These are phyloP conservation scores for Schizaphis graminum DNA, from an alignment of 2,888 invertebrate species.

Conservation along the genomic window DNA sequence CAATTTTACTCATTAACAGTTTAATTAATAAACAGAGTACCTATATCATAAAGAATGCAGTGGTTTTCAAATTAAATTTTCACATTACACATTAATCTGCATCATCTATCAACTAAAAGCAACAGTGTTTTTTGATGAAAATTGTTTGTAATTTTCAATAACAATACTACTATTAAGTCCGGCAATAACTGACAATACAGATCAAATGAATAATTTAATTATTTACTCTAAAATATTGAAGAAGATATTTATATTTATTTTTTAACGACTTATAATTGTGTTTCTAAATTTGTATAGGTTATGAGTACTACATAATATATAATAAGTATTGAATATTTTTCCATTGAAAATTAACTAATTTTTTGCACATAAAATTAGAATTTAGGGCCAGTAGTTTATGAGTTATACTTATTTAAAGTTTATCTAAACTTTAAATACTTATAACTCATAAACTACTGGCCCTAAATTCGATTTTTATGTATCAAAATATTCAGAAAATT, in stretches of 20 bases:
- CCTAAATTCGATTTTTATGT: too few relatives aligned
- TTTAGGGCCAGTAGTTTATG: too few relatives aligned
- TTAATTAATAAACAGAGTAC: background rate
- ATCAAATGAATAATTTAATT: background rate
- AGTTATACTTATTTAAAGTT: too few relatives aligned
- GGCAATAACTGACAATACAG: background rate
- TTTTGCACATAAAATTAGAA: too few relatives aligned
- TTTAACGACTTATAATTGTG: background rate
- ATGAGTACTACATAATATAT: background rate
- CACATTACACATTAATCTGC: too few relatives aligned
- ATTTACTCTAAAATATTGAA: background rate
- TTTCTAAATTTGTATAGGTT: background rate
- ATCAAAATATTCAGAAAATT: too few relatives aligned
- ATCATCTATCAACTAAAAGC: background rate
- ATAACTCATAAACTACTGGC: too few relatives aligned
- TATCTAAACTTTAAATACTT: too few relatives aligned
- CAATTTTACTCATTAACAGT: slow-evolving; percentile 14
- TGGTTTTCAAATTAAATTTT: background rate
- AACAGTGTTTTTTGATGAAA: background rate
- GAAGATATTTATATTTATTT: background rate
- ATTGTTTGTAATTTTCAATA: background rate
- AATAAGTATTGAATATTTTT: too few relatives aligned
- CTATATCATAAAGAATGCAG: background rate
- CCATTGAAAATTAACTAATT: background rate
- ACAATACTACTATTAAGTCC: background rate